A percentile compares a stretch with the other conserved stretches of the same genome.
Evolutionary conservation across 2,113 vertebrate species (phyloP).

Genomic region (Potamarius usumacintae): DNA sequence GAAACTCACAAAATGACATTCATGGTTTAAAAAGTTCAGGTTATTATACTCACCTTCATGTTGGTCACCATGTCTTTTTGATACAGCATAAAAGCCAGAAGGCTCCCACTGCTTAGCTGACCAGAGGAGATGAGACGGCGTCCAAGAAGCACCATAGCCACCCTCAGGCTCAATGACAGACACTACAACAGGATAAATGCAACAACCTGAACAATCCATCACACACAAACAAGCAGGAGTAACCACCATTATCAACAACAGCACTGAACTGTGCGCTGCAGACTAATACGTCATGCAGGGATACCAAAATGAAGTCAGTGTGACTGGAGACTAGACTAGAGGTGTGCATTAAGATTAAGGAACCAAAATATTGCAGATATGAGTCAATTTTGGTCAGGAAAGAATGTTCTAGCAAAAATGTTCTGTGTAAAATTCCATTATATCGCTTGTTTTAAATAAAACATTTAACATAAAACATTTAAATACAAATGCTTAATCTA

Average conservation of each 20-base stretch:
- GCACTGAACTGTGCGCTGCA: not conserved
- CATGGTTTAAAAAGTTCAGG: not conserved
- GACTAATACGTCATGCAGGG: too few species aligned
- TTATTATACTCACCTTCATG: constrained; percentile 68
- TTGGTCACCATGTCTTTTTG: constrained; percentile 69
- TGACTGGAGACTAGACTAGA: not conserved
- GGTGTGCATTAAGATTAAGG: not conserved
- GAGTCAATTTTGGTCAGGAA: not conserved
- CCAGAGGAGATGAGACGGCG: constrained; percentile 70
- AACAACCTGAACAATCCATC: not conserved
- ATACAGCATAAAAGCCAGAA: constrained; percentile 86
- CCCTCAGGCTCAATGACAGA: constrained; percentile 65
- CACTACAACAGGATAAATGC: constrained; percentile 58
- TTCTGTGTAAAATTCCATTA: not conserved
- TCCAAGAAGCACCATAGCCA: constrained; percentile 74
- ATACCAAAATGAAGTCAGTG: not conserved
- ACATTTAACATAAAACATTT: not conserved
- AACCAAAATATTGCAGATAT: not conserved
- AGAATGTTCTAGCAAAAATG: not conserved
- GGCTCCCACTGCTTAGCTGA: constrained; percentile 69
- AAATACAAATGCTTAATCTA: not conserved
- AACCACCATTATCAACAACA: not conserved
- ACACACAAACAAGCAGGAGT: not conserved
- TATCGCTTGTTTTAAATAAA: not conserved
- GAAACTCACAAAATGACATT: not conserved